These are phyloP conservation scores for Antechinus flavipes DNA, from an alignment of 2,113 vertebrate species.

Conservation along the genomic window DNA sequence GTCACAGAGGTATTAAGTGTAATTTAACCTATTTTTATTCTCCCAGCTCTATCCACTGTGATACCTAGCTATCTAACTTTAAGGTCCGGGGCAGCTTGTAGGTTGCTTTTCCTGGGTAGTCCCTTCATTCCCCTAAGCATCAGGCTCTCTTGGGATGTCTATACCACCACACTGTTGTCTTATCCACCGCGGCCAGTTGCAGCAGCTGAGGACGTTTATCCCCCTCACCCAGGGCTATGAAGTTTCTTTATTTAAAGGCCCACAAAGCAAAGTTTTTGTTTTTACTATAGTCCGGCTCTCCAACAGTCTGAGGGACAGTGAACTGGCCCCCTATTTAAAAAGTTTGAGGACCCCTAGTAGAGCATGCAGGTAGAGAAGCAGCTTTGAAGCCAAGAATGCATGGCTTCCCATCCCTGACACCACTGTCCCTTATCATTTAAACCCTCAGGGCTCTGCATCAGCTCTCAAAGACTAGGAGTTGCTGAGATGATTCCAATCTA, in stretches of 20 bases:
- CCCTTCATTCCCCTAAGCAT: not conserved
- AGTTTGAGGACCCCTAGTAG: not conserved
- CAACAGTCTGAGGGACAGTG: too few relatives aligned
- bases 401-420: not conserved
- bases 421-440: not conserved
- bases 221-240: too few relatives aligned
- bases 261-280: too few relatives aligned
- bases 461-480: too few relatives aligned
- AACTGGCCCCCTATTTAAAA: too few relatives aligned
- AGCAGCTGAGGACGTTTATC: too few relatives aligned
- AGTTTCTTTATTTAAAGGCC: too few relatives aligned
- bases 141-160: not conserved
- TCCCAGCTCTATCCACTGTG: not conserved
- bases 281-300: too few relatives aligned
- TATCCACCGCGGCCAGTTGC: not conserved
- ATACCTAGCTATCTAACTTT: not conserved
- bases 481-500: not conserved
- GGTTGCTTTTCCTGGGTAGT: not conserved
- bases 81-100: not conserved
- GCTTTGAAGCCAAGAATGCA: too few relatives aligned
- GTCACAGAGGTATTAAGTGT: not conserved
- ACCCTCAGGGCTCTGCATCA: not conserved
- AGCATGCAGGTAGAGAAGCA: not conserved
- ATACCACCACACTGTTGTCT: not conserved
- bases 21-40: not conserved